Percentiles rank a stretch among this genome's conserved stretches.
These are phyloP conservation scores for Manacus vitellinus DNA, from an alignment of 2,113 vertebrate species.

Conservation along the genomic window DNA sequence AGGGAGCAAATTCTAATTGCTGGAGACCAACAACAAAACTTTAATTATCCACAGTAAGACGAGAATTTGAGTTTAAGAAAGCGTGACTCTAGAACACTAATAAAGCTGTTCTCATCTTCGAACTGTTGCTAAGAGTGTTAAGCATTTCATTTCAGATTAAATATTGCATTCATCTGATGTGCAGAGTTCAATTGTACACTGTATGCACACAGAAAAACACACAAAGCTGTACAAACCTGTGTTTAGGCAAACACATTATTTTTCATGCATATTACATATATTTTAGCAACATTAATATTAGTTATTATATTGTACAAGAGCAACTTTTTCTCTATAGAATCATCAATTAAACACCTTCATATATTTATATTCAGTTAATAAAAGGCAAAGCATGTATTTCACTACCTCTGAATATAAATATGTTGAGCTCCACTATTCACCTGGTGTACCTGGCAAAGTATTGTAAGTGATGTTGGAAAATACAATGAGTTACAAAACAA, in stretches of 20 bases:
- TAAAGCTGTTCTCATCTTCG: neutral
- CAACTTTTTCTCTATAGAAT: neutral
- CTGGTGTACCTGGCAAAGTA: neutral
- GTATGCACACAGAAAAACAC: neutral
- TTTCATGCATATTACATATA: neutral
- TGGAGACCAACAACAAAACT: neutral
- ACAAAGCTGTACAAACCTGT: neutral
- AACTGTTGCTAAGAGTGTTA: neutral
- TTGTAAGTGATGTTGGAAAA: neutral
- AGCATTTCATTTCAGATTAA: neutral
- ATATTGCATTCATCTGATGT: fast-evolving
- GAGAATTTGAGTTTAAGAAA: neutral
- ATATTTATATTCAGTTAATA: neutral
- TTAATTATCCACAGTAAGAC: neutral
- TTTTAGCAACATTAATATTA: neutral
- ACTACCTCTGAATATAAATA: neutral
- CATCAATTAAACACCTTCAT: neutral
- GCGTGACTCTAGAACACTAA: neutral
- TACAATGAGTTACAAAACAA: neutral
- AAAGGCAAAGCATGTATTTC: neutral
- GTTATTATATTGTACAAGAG: neutral
- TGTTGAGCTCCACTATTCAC: neutral
- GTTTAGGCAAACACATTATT: neutral
- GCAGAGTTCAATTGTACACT: neutral
- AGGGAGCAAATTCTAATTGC: neutral